Evolutionary conservation across 2,888 invertebrate species (phyloP).

Genomic region (Geophilus truncorum): DNA sequence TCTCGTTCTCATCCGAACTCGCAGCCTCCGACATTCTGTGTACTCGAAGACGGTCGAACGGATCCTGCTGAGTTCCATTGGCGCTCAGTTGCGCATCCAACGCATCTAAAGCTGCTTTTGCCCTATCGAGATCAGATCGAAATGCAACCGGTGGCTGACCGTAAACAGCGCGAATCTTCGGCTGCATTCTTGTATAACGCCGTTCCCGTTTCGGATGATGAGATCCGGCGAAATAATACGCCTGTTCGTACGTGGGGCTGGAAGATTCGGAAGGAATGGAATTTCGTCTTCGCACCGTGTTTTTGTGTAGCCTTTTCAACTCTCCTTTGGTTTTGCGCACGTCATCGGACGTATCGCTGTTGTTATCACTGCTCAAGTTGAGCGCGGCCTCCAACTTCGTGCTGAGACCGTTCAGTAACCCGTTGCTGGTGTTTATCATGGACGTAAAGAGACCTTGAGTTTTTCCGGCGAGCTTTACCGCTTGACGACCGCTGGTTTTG

Average conservation of each 20-base stretch:
- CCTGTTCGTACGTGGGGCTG: constrained; percentile 36
- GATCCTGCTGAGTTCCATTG: constrained; percentile 39
- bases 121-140: constrained; percentile 25
- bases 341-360: constrained; percentile 37
- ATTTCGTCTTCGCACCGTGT: constrained; percentile 28
- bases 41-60: constrained; percentile 35
- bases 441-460: constrained; percentile 52
- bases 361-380: constrained; percentile 38
- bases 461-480: constrained; percentile 23
- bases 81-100: constrained; percentile 39
- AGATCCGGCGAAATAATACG: constrained; percentile 33
- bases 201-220: constrained; percentile 36
- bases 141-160: constrained; percentile 39
- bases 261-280: constrained; percentile 36
- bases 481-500: constrained; percentile 25
- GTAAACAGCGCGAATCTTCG: constrained; percentile 41
- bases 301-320: constrained; percentile 34
- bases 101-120: constrained; percentile 34
- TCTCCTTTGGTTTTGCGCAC: constrained; percentile 34
- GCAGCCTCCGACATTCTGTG: constrained; percentile 45
- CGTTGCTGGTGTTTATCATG: constrained; percentile 54
- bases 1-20: constrained; percentile 57
- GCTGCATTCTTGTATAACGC: constrained; percentile 35
- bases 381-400: constrained; percentile 44
- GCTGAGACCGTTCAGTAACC: constrained; percentile 49